phyloP scores from a whole-genome alignment of 2,113 vertebrate genomes.

The Petaurus breviceps region DNA sequence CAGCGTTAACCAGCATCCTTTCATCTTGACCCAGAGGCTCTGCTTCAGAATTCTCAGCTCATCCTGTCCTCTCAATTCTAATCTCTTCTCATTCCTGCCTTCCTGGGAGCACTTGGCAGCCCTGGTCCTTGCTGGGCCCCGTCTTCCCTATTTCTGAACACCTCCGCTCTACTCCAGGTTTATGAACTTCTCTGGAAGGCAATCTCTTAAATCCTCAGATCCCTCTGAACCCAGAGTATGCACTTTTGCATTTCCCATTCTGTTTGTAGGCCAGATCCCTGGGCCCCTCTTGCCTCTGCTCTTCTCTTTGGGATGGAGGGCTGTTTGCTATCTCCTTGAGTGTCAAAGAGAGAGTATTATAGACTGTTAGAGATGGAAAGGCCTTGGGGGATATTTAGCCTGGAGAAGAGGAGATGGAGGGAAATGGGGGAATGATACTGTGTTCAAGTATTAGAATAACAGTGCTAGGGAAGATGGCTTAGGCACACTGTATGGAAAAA shows the following conservation, averaged over 20 bases:
- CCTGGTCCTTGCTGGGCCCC: no score
- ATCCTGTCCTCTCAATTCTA: not conserved
- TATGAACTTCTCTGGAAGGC: not conserved
- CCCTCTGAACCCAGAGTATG: not conserved
- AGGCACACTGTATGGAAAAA: not conserved
- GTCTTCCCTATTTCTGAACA: not conserved
- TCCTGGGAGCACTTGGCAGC: not conserved
- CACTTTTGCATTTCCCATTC: not conserved
- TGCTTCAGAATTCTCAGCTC: not conserved
- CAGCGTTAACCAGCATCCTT: not conserved
- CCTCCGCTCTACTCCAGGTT: not conserved
- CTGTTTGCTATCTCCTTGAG: not conserved
- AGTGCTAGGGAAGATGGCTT: not conserved
- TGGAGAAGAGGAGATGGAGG: not conserved
- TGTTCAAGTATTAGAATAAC: not conserved
- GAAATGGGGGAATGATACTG: not conserved
- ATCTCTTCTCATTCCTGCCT: not conserved
- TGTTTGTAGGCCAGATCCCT: not conserved
- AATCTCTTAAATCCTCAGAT: not conserved
- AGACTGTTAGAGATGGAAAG: not conserved
- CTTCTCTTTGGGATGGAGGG: not conserved
- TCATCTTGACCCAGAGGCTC: not conserved
- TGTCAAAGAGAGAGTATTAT: not conserved
- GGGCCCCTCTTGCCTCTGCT: not conserved
- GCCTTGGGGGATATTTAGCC: not conserved